These are phyloP conservation scores for Mastigias papua DNA, from an alignment of 30 jellyfish, hydroid and myxozoan species.

Conservation along the genomic window DNA sequence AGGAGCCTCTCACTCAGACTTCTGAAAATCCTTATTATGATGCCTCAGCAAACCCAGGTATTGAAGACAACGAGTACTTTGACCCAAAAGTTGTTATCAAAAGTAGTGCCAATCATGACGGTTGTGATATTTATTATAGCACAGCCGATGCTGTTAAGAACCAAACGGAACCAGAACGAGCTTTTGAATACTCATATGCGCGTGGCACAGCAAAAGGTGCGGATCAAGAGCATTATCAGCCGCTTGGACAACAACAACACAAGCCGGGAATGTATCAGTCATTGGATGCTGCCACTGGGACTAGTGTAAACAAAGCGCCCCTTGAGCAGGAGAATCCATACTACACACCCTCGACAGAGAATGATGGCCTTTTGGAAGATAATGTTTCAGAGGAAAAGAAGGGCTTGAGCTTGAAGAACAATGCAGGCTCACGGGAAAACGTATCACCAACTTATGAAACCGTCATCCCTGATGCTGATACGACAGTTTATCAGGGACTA, in stretches of 20 bases:
- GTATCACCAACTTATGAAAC: conserved; percentile 9
- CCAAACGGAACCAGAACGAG: background rate
- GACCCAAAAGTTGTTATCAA: conserved; percentile 12
- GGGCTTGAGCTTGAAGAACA: background rate
- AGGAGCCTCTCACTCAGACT: background rate
- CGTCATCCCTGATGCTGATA: background rate
- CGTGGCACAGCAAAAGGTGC: conserved; percentile 10
- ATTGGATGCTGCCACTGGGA: background rate
- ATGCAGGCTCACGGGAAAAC: conserved; percentile 45
- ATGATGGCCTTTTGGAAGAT: background rate
- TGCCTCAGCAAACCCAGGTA: conserved; percentile 11
- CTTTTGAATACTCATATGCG: conserved; percentile 38
- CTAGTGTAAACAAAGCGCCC: background rate
- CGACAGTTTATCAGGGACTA: conserved; percentile 15
- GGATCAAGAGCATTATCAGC: background rate
- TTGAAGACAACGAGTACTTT: background rate
- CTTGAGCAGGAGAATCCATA: conserved; percentile 6
- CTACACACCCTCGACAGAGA: background rate
- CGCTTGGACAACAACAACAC: background rate
- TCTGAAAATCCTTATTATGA: background rate
- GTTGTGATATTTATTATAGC: conserved; percentile 19
- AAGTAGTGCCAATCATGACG: background rate
- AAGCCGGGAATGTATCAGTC: background rate
- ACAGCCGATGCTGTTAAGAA: conserved; percentile 17
- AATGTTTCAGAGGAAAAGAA: background rate